A percentile compares a stretch with the other conserved stretches of the same genome.
phyloP scores from a whole-genome alignment of 2,888 invertebrate genomes.

The Drosophila paranaensis region DNA sequence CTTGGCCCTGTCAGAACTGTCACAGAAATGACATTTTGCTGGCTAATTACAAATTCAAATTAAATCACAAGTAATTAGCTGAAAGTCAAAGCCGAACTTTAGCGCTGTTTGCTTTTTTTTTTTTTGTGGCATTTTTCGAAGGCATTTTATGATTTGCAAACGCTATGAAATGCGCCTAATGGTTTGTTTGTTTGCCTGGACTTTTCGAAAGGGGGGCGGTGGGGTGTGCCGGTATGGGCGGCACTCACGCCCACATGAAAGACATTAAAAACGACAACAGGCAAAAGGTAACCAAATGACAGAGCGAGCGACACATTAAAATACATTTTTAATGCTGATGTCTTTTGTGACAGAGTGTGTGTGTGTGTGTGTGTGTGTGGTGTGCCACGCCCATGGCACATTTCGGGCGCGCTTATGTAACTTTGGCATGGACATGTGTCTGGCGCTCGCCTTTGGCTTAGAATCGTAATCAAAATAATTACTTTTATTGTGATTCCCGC shows the following conservation, averaged over 20 bases:
- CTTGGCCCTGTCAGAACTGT: slow-evolving; percentile 64
- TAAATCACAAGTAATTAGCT: slow-evolving; percentile 79
- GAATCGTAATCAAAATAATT: slow-evolving; percentile 77
- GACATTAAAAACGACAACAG: slow-evolving; percentile 73
- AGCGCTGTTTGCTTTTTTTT: slow-evolving; percentile 14
- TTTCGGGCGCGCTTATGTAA: slow-evolving; percentile 18
- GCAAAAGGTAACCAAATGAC: slow-evolving; percentile 55
- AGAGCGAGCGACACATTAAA: slow-evolving; percentile 71
- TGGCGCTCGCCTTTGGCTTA: slow-evolving; percentile 35
- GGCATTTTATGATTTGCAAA: slow-evolving; percentile 75
- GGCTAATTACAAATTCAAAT: slow-evolving; percentile 82
- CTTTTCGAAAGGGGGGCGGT: background rate
- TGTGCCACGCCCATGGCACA: slow-evolving; percentile 36
- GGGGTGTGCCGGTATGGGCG: background rate
- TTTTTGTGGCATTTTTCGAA: slow-evolving; percentile 60
- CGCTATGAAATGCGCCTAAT: slow-evolving; percentile 66
- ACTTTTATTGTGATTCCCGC: slow-evolving; percentile 68
- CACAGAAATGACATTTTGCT: slow-evolving; percentile 74
- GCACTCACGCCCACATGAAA: slow-evolving; percentile 54
- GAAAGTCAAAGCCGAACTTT: slow-evolving; percentile 62
- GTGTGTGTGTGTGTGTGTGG: slow-evolving; percentile 10
- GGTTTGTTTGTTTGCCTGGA: slow-evolving; percentile 52
- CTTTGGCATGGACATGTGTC: slow-evolving; percentile 41
- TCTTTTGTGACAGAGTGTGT: slow-evolving; percentile 34
- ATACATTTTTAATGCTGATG: slow-evolving; percentile 77